Evolutionary conservation across 2,888 invertebrate species (phyloP), one percentile per base, ranked within the genome.

Genomic region (Hyposoter dolosus): DNA sequence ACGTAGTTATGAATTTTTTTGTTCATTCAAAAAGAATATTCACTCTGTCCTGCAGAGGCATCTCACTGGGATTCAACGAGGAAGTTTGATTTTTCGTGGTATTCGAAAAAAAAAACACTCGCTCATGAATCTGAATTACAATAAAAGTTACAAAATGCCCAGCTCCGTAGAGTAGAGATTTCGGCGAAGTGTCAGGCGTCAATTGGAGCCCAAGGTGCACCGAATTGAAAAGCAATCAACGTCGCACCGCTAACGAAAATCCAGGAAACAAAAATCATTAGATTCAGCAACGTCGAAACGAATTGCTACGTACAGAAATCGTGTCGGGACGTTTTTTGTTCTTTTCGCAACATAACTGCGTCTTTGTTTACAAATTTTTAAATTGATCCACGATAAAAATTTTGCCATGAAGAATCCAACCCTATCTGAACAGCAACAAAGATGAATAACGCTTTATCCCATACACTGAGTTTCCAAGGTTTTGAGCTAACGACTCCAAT

Each of bases 401-500:
- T 40, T 9, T 10, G 40, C 9, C 15, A 12, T 10, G 43, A 50
- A 71, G 47, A 17, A 50, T 28, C 12, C 40, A 19, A 7, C 68
- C 23, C 12, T 43, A 12, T 45, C 19, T 3, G 19, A 10, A 0
- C 43, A 19, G 43, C 6, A 68, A 68, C 43, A 60, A 45, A 28
- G 15, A 60, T 60, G 7, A 43, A 35, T 0, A 12, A 17, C 43
- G 23, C 6, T 43, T 23, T 60, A 65, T 63, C 7, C 7, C 17
- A n/a, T 75, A 6, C 45, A 0, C 19, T 43, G 23, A 45, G 43
- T 60, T 40, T 60, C 17, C 74, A n/a, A 23, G 47, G 6, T 32
- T 17, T 10, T 76, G 63, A 47, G 43, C 45, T 75, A 45, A 75
- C 74, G 74, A 45, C 28, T 23, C 43, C 0, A 60, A n/a, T 60